Evolutionary conservation across 2,888 invertebrate genomes (phyloP).

Genomic region (Tenthredo livida): DNA sequence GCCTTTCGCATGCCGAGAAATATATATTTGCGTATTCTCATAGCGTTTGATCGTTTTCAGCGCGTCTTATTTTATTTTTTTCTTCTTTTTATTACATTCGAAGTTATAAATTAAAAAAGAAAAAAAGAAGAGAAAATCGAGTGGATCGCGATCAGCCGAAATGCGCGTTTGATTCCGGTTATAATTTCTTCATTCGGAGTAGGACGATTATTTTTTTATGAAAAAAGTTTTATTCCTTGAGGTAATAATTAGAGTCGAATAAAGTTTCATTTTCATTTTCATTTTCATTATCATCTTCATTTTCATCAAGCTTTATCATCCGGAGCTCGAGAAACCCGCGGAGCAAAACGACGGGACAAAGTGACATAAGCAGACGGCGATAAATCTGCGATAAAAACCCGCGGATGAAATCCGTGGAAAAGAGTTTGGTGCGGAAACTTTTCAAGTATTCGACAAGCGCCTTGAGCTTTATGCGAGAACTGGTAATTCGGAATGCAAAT

Average conservation of each 20-base stretch:
- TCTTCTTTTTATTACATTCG: background rate
- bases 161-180: background rate
- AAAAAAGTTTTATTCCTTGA: background rate
- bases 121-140: background rate
- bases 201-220: background rate
- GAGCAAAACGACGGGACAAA: background rate
- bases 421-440: background rate
- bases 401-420: background rate
- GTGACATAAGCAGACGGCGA: background rate
- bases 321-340: background rate
- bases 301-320: slow-evolving; percentile 14
- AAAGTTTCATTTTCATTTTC: background rate
- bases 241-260: background rate
- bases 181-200: background rate
- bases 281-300: background rate
- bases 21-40: background rate
- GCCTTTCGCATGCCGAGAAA: background rate
- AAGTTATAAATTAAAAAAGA: background rate
- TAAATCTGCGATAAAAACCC: background rate
- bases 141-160: background rate
- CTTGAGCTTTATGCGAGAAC: background rate
- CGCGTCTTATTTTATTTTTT: background rate
- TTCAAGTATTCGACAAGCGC: background rate
- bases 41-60: background rate
- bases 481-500: slow-evolving; percentile 1